These are phyloP conservation scores for Paracentrotus lividus DNA, from an alignment of 53 echinoderm and acorn worm species.

Conservation along the genomic window DNA sequence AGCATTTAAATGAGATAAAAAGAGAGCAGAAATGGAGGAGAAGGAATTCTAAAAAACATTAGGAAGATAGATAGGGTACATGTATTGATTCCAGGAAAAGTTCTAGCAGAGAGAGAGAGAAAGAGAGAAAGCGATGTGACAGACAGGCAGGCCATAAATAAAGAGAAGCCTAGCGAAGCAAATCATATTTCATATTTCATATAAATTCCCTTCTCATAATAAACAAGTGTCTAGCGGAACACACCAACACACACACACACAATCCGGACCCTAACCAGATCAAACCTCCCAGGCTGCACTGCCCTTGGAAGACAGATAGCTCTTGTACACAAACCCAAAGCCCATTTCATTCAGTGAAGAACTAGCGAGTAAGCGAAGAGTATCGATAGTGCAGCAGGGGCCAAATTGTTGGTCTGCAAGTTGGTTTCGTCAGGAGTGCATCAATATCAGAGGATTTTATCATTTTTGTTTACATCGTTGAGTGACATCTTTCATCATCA, in stretches of 20 bases:
- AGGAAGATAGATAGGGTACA: too few species aligned
- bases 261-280: background rate
- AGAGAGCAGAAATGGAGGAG: background rate
- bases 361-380: background rate
- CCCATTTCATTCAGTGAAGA: background rate
- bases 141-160: background rate
- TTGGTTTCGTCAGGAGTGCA: background rate
- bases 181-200: background rate
- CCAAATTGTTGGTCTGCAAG: background rate
- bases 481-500: background rate
- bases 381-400: background rate
- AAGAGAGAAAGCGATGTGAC: background rate
- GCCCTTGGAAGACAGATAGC: background rate
- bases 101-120: constrained; percentile 14
- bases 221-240: background rate
- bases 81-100: too few species aligned
- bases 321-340: background rate
- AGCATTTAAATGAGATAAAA: too few species aligned
- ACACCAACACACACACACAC: background rate
- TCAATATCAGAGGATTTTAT: background rate
- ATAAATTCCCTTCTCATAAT: background rate
- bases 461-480: background rate
- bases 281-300: constrained; percentile 19
- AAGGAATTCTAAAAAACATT: too few species aligned
- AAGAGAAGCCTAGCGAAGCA: background rate